phyloP scores from a whole-genome alignment of 2,113 vertebrate species.

The Phalacrocorax aristotelis region DNA sequence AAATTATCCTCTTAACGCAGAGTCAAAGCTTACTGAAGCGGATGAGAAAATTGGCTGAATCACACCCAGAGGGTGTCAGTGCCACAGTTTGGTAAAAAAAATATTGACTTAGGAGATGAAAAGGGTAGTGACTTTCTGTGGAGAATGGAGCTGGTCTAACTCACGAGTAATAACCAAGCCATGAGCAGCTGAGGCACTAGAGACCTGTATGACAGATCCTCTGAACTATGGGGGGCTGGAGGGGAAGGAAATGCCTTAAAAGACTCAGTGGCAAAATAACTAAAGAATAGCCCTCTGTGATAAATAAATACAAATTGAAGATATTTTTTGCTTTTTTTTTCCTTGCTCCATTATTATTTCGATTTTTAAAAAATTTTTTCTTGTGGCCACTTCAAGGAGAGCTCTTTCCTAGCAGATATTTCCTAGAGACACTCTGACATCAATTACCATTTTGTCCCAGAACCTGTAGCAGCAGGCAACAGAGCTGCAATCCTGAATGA shows the following conservation, averaged over 20 bases:
- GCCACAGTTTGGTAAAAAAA: not conserved
- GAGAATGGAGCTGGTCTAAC: not conserved
- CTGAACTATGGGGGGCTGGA: not conserved
- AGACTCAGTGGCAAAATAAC: not conserved
- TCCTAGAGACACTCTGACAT: not conserved
- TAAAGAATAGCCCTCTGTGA: not conserved
- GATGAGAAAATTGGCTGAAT: not conserved
- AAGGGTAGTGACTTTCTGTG: not conserved
- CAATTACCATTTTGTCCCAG: not conserved
- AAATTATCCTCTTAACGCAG: not conserved
- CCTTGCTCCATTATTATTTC: not conserved
- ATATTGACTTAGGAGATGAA: not conserved
- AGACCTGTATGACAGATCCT: not conserved
- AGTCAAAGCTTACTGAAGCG: not conserved
- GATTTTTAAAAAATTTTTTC: not conserved
- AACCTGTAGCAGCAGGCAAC: not conserved
- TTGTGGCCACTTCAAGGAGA: not conserved
- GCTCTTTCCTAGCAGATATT: not conserved
- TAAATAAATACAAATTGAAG: not conserved
- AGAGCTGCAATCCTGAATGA: not conserved
- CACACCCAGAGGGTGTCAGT: not conserved
- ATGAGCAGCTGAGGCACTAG: not conserved
- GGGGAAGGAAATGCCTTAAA: not conserved
- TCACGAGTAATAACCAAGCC: not conserved
- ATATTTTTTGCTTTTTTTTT: not conserved